Base-by-base conservation (phyloP, 1,140 invertebrate genomes). In the Polyergus mexicanus region DNA sequence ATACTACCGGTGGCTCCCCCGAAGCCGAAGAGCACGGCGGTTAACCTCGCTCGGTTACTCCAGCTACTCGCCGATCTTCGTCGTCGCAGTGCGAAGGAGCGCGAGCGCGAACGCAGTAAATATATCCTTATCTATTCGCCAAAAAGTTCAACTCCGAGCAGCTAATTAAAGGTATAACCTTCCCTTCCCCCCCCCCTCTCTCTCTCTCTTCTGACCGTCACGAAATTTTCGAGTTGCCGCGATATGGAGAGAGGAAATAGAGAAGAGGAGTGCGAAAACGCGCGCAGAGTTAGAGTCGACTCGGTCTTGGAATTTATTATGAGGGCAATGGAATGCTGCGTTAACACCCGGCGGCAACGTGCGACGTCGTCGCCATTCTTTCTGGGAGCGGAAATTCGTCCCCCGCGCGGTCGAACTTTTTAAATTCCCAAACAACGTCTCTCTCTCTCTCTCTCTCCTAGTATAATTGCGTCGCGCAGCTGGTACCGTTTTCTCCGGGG, bases 111-210 rank as follows among this genome's bases (percentile, higher is more conserved):
- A 85, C 65, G 90, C 85, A 92, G 89, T 91, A 91, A 92, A 92
- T 93, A 92, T 92, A 91, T 91, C 89, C 90, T 93, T 93, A 93
- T 93, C 92, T 93, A 92, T 93, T 78, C 86, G 85, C 91, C 91
- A 91, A 92, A 92, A 92, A 91, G 92, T 92, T 92, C 69, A 91
- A 83, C 85, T 84, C 47, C 47, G 86, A 88, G 87, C 89, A 86
- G 90, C 88, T 92, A 93, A 93, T 93, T 93, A 92, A 92, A 92
- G 92, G 91, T 92, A 89, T 92, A 92, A 87, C 78, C 88, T 54
- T 78, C 66, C 69, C 25, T 41, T 76, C 25, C 60, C 51, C 78
- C 58, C 62, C 47, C 22, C 77, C 5, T 38, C 54, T 32, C 54
- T 13, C 5, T 38, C 54, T 32, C 54, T 13, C 66, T 38, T 38